Percentiles rank a stretch among this genome's conserved stretches.
These are phyloP conservation scores for Eulimnadia texana DNA, from an alignment of 1,140 invertebrate genomes.

Conservation along the genomic window DNA sequence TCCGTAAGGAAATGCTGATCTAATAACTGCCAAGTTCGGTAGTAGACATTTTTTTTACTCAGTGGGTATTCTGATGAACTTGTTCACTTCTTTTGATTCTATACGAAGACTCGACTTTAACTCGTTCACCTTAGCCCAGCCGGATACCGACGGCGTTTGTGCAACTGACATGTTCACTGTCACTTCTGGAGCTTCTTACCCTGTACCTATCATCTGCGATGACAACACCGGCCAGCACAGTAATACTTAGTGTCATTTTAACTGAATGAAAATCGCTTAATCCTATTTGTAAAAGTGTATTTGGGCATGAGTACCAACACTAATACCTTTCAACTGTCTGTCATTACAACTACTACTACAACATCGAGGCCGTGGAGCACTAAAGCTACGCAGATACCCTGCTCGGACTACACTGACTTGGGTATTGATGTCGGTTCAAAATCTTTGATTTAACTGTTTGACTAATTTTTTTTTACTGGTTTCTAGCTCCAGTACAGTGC, in stretches of 20 bases:
- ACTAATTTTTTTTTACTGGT: neutral
- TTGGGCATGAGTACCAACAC: neutral
- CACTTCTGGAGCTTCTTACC: slow-evolving; percentile 42
- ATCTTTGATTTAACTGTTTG: neutral
- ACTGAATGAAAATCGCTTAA: too few species aligned
- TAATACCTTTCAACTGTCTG: neutral
- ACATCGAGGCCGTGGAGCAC: slow-evolving; percentile 6
- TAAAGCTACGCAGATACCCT: slow-evolving; percentile 7
- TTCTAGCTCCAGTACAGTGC: slow-evolving; percentile 31
- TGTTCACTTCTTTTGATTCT: neutral
- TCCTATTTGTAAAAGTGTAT: neutral
- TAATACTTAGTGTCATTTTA: slow-evolving; percentile 26
- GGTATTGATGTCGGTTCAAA: too few species aligned
- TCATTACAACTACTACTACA: neutral
- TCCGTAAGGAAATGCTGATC: neutral
- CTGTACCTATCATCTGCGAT: slow-evolving; percentile 56
- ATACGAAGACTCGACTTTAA: slow-evolving; percentile 53
- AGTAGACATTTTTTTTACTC: too few species aligned
- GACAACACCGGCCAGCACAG: slow-evolving; percentile 62
- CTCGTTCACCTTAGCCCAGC: slow-evolving; percentile 52
- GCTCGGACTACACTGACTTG: neutral
- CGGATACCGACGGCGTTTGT: slow-evolving; percentile 55
- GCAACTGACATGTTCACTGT: slow-evolving; percentile 50
- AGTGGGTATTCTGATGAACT: neutral
- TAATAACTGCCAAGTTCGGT: slow-evolving; percentile 5